Base-by-base conservation (phyloP, 2,113 vertebrate genomes). In the Thinocorus orbignyianus region DNA sequence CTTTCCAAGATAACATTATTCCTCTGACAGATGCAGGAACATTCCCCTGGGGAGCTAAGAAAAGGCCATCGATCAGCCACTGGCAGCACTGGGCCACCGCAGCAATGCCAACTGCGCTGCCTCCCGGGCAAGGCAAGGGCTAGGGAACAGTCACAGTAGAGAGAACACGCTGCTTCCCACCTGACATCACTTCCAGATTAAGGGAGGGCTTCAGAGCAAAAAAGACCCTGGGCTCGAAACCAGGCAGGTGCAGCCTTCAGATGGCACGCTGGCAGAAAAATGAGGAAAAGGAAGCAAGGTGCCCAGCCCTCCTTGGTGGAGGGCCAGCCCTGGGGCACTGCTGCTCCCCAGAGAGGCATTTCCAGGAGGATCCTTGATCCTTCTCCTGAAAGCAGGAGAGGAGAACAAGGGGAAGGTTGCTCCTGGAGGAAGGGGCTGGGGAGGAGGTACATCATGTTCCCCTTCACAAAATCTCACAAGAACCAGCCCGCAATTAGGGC, bases 401-500 rank as follows among this genome's bases (percentile, higher is more conserved):
- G n/a, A 46, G 7, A 55, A 23, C 15, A 44, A 81, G 18, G 8
- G 39, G 3, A n/a, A 83, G 11, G 11, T 33, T 14, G 13, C 41
- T 16, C 10, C 6, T n/a, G 9, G 23, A 46, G 46, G 18, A 46
- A 46, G 46, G 46, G 46, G 17, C 20, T 46, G 31, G 2, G 11
- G 13, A 17, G 4, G 3, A 39, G 16, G 10, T 6, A 69, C 0
- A 39, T 39, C 20, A 18, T n/a, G 8, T 10, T 82, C 26, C n/a
- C 7, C 2, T 26, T 10, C 15, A 23, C 58, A 77, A 54, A 48
- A 54, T 15, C 20, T 5, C 3, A 3, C 17, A 23, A 48, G 11
- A 54, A 7, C 5, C 22, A 42, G 26, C 1, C 2, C 4, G 42
- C 2, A 4, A 13, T 1, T 14, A 20, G 31, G 8, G 8, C 8